phyloP scores from a whole-genome alignment of 2,113 vertebrate genomes.

The Emydura subglobosa region DNA sequence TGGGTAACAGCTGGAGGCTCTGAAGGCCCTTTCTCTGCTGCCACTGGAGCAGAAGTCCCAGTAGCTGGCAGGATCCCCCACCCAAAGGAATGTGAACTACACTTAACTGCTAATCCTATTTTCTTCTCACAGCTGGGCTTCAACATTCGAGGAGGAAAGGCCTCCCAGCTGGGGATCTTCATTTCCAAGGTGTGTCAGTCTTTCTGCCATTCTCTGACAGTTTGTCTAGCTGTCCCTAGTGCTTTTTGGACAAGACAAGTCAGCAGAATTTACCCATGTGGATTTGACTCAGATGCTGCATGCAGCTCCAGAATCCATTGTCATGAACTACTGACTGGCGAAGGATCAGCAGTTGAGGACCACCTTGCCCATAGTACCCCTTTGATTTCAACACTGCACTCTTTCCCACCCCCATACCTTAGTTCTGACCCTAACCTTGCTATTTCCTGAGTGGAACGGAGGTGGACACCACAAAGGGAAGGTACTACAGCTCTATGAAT shows the following conservation, averaged over 20 bases:
- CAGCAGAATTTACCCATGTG: background rate
- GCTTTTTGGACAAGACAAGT: background rate
- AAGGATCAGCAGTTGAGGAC: background rate
- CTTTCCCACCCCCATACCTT: background rate
- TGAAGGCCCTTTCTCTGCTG: background rate
- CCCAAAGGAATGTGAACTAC: rapidly evolving
- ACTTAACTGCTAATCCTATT: background rate
- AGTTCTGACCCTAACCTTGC: rapidly evolving
- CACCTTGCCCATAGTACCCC: rapidly evolving
- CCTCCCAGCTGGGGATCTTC: constrained; percentile 97
- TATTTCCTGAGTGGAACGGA: rapidly evolving
- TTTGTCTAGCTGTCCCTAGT: background rate
- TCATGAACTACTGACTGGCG: background rate
- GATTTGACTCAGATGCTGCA: background rate
- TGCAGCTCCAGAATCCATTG: rapidly evolving
- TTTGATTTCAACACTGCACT: background rate
- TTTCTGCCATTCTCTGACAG: rapidly evolving
- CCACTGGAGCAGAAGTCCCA: rapidly evolving
- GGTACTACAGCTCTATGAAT: background rate
- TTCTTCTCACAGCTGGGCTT: constrained; percentile 89
- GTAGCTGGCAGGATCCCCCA: background rate
- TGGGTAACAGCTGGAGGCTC: background rate
- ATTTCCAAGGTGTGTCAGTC: constrained; percentile 92
- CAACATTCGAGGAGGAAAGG: constrained; percentile 97
- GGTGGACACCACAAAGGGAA: rapidly evolving